These are phyloP conservation scores for Petrocephalus microphthalmus DNA, from an alignment of 2,113 vertebrate species.

Conservation along the genomic window DNA sequence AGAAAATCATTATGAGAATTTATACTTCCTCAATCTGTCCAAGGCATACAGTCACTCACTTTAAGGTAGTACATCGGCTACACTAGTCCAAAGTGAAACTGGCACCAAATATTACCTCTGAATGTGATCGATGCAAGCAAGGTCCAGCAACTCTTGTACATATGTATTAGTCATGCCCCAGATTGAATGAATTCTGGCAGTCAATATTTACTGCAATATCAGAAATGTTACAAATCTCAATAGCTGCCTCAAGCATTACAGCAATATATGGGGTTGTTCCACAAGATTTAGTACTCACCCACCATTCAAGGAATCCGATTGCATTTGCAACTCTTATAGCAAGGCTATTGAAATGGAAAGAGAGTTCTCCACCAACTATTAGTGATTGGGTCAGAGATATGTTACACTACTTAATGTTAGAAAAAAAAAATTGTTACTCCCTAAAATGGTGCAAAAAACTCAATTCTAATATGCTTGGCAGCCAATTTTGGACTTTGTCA, in stretches of 20 bases:
- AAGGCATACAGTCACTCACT: too few species aligned
- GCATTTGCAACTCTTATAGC: background rate
- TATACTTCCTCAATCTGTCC: too few species aligned
- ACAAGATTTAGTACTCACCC: background rate
- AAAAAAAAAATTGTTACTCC: background rate
- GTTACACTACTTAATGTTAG: background rate
- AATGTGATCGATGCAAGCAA: background rate
- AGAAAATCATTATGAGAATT: too few species aligned
- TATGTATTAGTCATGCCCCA: slow-evolving; percentile 11
- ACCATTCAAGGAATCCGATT: background rate
- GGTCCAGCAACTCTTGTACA: background rate
- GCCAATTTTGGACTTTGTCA: too few species aligned
- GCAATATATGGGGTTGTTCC: background rate
- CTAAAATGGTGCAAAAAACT: background rate
- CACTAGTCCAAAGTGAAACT: too few species aligned
- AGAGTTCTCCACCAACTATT: background rate
- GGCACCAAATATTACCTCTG: too few species aligned
- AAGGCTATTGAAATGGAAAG: background rate
- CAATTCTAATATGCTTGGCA: too few species aligned
- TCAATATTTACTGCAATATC: background rate
- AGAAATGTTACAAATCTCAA: background rate
- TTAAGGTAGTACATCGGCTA: too few species aligned
- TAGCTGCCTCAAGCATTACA: background rate
- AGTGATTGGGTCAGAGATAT: background rate
- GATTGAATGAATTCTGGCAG: background rate